Percentiles rank a stretch among this genome's conserved stretches.
These are phyloP conservation scores for Plodia interpunctella DNA, from an alignment of 1,140 invertebrate species.

Conservation along the genomic window DNA sequence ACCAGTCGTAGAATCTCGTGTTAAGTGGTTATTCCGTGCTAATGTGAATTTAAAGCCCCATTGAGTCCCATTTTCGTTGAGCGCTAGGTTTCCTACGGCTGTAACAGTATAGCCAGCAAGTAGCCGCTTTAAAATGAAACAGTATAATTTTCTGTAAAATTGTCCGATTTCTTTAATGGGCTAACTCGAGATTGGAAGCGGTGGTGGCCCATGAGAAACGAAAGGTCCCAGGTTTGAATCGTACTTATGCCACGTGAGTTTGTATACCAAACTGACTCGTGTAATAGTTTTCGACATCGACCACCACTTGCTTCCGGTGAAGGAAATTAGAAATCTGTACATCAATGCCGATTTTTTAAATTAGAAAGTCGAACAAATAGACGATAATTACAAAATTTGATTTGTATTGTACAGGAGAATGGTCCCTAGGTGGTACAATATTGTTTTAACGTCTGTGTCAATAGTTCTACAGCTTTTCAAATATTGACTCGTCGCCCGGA, in stretches of 20 bases:
- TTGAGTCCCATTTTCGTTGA: background rate
- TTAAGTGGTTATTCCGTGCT: background rate
- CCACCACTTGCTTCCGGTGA: no score
- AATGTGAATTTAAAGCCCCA: conserved; percentile 5
- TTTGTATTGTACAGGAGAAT: background rate
- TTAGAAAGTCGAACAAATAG: no score
- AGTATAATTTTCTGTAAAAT: background rate
- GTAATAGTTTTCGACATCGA: no score
- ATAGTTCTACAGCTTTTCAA: background rate
- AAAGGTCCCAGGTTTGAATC: no score
- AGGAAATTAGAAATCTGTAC: no score
- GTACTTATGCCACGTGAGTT: no score
- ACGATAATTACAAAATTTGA: no score
- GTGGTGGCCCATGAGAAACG: no score
- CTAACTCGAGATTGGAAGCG: background rate
- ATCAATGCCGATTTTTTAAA: no score
- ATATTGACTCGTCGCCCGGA: background rate
- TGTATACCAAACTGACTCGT: no score
- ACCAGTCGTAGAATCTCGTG: background rate
- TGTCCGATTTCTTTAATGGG: background rate
- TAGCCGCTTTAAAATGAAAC: background rate
- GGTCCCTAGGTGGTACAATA: background rate
- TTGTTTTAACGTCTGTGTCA: background rate
- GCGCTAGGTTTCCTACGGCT: background rate
- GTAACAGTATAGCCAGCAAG: background rate